phyloP scores from a whole-genome alignment of 1,140 invertebrate species.

The Aphis gossypii region DNA sequence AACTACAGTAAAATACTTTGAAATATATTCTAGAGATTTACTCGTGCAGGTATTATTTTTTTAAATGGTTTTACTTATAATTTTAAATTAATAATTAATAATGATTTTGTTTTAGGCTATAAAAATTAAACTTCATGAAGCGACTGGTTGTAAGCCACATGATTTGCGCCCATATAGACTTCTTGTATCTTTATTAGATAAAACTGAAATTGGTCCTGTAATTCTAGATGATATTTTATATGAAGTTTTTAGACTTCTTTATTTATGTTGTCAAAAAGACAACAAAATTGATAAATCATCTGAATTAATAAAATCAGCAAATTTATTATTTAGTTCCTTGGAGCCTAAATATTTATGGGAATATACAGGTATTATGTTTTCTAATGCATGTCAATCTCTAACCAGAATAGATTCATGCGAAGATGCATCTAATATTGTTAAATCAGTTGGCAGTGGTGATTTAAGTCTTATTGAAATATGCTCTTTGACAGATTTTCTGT shows the following conservation, averaged over 20 bases:
- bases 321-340: constrained; percentile 83
- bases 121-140: constrained; percentile 70
- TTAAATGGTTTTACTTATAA: neutral
- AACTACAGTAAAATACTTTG: constrained; percentile 73
- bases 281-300: constrained; percentile 57
- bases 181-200: constrained; percentile 86
- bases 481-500: constrained; percentile 77
- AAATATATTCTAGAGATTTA: constrained; percentile 75
- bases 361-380: constrained; percentile 77
- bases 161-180: constrained; percentile 85
- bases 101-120: constrained; percentile 65
- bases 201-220: constrained; percentile 84
- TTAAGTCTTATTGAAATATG: constrained; percentile 74
- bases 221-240: constrained; percentile 87
- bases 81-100: neutral
- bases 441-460: constrained; percentile 70
- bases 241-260: constrained; percentile 74
- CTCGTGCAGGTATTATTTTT: constrained; percentile 67
- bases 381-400: constrained; percentile 68
- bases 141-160: constrained; percentile 69
- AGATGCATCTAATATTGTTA: constrained; percentile 63
- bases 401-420: constrained; percentile 58
- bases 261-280: constrained; percentile 61
- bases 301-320: constrained; percentile 84
- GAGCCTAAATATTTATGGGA: constrained; percentile 89